Conservation (phyloP, 2,113 vertebrate species). For the Alosa alosa region DNA sequence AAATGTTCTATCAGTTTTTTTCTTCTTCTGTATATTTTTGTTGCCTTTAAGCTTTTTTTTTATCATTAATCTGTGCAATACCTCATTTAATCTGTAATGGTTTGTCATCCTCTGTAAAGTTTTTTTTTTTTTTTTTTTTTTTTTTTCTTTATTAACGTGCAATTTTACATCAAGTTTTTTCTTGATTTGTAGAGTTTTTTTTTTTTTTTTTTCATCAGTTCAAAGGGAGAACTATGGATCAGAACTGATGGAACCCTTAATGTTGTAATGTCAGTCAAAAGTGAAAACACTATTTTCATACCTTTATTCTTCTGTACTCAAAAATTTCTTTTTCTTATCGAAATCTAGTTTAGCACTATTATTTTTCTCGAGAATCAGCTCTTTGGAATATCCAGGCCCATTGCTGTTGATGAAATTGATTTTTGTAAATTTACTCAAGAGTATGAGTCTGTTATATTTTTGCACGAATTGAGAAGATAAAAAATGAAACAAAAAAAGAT, state of each 20-base stretch:
- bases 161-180: slow-evolving; percentile 76
- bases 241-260: slow-evolving; percentile 70
- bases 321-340: slow-evolving; percentile 84
- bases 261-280: slow-evolving; percentile 75
- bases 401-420: slow-evolving; percentile 62
- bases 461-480: slow-evolving; percentile 74
- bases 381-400: slow-evolving; percentile 78
- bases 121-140: slow-evolving; percentile 36
- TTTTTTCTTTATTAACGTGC: slow-evolving; percentile 67
- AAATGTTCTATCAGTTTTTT: slow-evolving; percentile 92
- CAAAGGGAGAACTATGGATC: slow-evolving; percentile 67
- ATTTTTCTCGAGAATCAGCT: slow-evolving; percentile 81
- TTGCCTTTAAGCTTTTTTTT: slow-evolving; percentile 89
- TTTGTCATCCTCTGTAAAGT: slow-evolving; percentile 80
- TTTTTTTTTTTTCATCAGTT: slow-evolving; percentile 58
- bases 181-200: slow-evolving; percentile 67
- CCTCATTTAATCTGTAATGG: slow-evolving; percentile 94
- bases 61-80: slow-evolving; percentile 96
- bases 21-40: slow-evolving; percentile 92
- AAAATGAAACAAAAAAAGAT: slow-evolving; percentile 37
- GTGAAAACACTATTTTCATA: slow-evolving; percentile 95
- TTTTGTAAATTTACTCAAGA: slow-evolving; percentile 73
- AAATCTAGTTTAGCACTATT: slow-evolving; percentile 87
- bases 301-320: slow-evolving; percentile 85
- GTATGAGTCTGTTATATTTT: slow-evolving; percentile 79